These are phyloP conservation scores for Drosophila siamana DNA, from an alignment of 2,888 invertebrate species.

Conservation along the genomic window DNA sequence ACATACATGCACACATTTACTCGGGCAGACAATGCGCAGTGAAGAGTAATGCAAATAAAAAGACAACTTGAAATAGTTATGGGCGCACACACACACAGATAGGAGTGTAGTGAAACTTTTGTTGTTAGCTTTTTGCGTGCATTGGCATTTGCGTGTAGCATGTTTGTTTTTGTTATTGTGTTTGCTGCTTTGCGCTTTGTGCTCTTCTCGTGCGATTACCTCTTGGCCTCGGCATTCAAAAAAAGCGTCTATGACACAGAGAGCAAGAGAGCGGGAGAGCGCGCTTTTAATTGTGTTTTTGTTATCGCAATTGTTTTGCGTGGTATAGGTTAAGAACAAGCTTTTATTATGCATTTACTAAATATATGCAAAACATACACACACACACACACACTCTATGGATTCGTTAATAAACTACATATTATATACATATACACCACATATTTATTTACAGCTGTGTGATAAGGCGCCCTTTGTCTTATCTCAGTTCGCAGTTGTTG, in stretches of 20 bases:
- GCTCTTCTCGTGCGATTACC: conserved; percentile 63
- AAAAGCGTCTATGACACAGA: conserved; percentile 21
- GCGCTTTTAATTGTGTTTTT: conserved; percentile 65
- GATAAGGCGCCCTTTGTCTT: conserved; percentile 65
- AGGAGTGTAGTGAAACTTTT: conserved; percentile 45
- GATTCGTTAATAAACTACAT: conserved; percentile 22
- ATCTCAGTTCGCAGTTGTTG: conserved; percentile 44
- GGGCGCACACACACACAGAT: conserved; percentile 9
- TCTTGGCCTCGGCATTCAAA: conserved; percentile 72
- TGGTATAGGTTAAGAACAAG: conserved; percentile 73
- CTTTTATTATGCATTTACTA: conserved; percentile 32
- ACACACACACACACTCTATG: conserved; percentile 4
- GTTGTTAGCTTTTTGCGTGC: conserved; percentile 50
- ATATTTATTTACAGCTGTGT: conserved; percentile 40
- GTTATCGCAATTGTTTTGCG: conserved; percentile 54
- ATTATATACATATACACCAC: conserved; percentile 3
- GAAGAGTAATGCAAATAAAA: conserved; percentile 64
- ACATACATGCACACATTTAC: conserved; percentile 15
- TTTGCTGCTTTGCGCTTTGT: conserved; percentile 29
- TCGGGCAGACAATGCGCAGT: conserved; percentile 35
- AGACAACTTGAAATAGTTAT: conserved; percentile 55
- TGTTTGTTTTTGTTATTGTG: conserved; percentile 39
- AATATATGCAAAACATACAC: conserved; percentile 6
- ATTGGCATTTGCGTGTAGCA: conserved; percentile 51
- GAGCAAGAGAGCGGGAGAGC: conserved; percentile 5